A percentile compares a stretch with the other conserved stretches of the same genome.
Conservation (phyloP, 2,113 vertebrate genomes). For the Oriolus oriolus region DNA sequence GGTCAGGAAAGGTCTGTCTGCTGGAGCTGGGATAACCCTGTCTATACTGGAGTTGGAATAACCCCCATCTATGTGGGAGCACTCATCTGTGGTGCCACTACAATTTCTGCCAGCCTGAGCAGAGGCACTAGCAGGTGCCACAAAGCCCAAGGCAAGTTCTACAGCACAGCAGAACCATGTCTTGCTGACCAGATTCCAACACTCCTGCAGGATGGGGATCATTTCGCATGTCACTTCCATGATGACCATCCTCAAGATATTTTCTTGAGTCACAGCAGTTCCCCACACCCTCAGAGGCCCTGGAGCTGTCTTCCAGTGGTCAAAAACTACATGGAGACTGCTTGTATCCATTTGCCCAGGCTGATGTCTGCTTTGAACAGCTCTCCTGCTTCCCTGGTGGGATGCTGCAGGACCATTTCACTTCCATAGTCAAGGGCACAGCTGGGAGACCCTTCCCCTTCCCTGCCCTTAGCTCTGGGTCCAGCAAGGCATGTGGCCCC, state of each 20-base stretch:
- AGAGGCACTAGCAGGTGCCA: background rate
- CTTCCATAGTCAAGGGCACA: background rate
- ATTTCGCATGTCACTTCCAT: background rate
- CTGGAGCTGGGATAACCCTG: background rate
- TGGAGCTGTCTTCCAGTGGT: background rate
- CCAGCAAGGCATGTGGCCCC: fast-evolving
- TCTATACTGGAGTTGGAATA: background rate
- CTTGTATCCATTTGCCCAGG: background rate
- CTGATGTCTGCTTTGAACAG: background rate
- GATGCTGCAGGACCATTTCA: background rate
- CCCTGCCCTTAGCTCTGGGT: background rate
- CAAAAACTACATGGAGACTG: background rate
- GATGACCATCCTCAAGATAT: background rate
- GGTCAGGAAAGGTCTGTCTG: background rate
- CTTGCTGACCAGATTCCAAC: background rate
- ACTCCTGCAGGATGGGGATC: background rate
- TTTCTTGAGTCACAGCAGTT: background rate
- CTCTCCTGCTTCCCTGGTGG: background rate
- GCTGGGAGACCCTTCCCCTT: background rate
- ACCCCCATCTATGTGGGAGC: background rate
- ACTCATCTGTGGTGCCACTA: background rate
- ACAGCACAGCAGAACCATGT: background rate
- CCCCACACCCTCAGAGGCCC: background rate
- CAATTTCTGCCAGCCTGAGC: background rate
- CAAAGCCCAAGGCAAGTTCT: background rate